phyloP scores from a whole-genome alignment of 1,140 invertebrate species.

The Drosophila carrolli region DNA sequence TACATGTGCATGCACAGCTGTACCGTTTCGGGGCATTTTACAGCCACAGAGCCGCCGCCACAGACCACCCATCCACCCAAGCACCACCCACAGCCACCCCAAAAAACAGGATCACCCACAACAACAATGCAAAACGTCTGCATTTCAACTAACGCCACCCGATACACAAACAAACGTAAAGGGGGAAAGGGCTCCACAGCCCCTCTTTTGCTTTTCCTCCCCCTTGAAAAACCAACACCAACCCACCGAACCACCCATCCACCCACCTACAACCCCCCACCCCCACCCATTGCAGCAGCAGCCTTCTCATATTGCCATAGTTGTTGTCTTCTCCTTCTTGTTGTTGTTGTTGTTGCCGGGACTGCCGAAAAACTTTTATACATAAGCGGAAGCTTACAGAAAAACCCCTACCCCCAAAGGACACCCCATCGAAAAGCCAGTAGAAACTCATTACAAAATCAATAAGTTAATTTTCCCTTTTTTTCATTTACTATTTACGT shows the following conservation, averaged over 20 bases:
- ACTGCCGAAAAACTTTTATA: conserved; percentile 75
- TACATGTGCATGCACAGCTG: conserved; percentile 75
- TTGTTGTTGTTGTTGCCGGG: conserved; percentile 37
- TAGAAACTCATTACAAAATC: conserved; percentile 61
- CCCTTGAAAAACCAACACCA: conserved; percentile 9
- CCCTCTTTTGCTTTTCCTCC: conserved; percentile 7
- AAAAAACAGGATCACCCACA: conserved; percentile 47
- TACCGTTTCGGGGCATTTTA: conserved; percentile 79
- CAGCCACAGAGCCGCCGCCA: conserved; percentile 65
- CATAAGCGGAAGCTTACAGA: conserved; percentile 56
- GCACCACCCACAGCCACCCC: conserved; percentile 36
- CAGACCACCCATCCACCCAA: conserved; percentile 18
- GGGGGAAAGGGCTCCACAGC: conserved; percentile 11
- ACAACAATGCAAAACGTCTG: conserved; percentile 82
- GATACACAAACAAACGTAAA: conserved; percentile 60
- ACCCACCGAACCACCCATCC: background rate
- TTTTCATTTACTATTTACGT: conserved; percentile 20
- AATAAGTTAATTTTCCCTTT: conserved; percentile 54
- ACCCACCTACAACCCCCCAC: background rate
- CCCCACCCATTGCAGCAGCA: conserved; percentile 47
- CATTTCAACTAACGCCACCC: conserved; percentile 81
- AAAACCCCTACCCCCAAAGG: background rate
- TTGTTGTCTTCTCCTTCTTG: conserved; percentile 41
- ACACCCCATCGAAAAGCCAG: conserved; percentile 2
- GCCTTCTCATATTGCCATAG: conserved; percentile 58